Base-by-base conservation (phyloP, 1,140 invertebrate species). In the Muscidifurax raptorellus region DNA sequence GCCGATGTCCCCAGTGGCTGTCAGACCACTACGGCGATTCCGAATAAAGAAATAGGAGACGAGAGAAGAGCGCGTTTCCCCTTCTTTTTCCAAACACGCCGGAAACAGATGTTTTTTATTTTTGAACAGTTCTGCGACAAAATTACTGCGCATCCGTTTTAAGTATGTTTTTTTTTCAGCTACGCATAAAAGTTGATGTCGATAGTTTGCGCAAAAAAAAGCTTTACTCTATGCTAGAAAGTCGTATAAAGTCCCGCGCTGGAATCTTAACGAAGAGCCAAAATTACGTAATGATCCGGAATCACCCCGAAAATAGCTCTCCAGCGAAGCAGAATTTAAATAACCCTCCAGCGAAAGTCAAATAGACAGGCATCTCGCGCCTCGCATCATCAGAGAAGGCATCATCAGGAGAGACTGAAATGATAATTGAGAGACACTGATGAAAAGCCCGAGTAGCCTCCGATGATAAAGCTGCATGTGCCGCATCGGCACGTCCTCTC, bases 101-200 rank as follows among this genome's bases (percentile, higher is more conserved):
- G 44, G 71, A 75, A 82, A 40, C 47, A 82, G 71, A 75, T 82
- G 71, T 82, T 74, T 77, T 75, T 27, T 1, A n/a, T 64, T 69
- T 67, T 69, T 25, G n/a, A 59, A 44, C 18, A 9, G 67, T 78
- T 78, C 52, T 7, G 52, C 22, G 52, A 59, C 18, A 22, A 59
- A 59, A 59, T 22, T 18, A 59, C 52, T 59, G 52, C n/a, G n/a
- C 52, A 59, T 59, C 52, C 52, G 52, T 59, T 59, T 59, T 3
- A 22, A 59, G 15, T n/a, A 4, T 22, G 7, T 12, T 78, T 78
- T 64, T 22, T 6, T 66, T 32, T 2, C 10, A 32, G 32, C 32
- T 32, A 32, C 32, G 32, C 32, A n/a, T n/a, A n/a, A n/a, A n/a
- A n/a, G n/a, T n/a, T n/a, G n/a, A n/a, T n/a, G n/a, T n/a, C n/a